Evolutionary conservation across 2,888 invertebrate species (phyloP), one percentile per base, ranked within the genome.

Genomic region (Heliconius aoede): DNA sequence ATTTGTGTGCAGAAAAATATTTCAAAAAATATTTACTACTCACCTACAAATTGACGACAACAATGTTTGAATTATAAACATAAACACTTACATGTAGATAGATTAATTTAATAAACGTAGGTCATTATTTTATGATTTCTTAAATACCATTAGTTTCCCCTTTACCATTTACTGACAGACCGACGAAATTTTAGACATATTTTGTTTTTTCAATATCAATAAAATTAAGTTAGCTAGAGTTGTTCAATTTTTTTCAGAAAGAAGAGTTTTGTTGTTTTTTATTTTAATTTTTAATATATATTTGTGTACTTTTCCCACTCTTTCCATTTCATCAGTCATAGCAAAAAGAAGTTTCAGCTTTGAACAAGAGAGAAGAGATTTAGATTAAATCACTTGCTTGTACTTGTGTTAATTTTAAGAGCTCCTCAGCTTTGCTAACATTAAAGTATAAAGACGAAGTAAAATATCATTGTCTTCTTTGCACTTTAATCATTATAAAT

Each of bases 361-460:
- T 32, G 32, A 28, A 71, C 69, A 69, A 51, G 46, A 61, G 28
- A 36, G 75, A 71, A 71, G 62, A 67, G 36, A 30, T 75, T 32
- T 75, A 62, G 51, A 32, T 69, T 68, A 60, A 46, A 62, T 69
- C 30, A 69, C 55, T 75, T 62, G 61, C 46, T 71, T 75, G 61
- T 60, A 55, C 24, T 75, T n/a, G 32, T 74, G 32, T 67, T 73
- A 73, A 36, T 74, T 65, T 67, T 67, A 65, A 55, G 55, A 61
- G 21, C 24, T 11, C 69, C n/a, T 46, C 24, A n/a, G 65, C 64
- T 73, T 65, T 73, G 51, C 73, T n/a, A 55, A 51, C 30, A 69
- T 71, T 71, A 75, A 75, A 75, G 69, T 69, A 75, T 69, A 75
- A 69, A 75, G 69, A 75, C 36, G 62, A 55, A 69, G 26, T 55